These are phyloP conservation scores for Leptura quadrifasciata DNA, from an alignment of 2,888 invertebrate genomes.

Conservation along the genomic window DNA sequence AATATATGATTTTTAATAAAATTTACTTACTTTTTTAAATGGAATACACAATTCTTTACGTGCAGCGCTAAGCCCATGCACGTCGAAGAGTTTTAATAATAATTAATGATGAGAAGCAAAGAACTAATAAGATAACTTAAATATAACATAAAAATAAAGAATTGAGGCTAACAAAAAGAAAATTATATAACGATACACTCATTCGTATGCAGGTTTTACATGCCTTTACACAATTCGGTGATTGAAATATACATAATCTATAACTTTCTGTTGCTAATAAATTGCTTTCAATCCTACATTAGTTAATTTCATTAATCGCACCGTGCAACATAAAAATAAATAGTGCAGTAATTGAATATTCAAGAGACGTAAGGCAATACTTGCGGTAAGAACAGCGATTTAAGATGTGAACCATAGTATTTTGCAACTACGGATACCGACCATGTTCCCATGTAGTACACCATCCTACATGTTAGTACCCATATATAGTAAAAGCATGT, in stretches of 20 bases:
- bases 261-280: background rate
- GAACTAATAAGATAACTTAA: too few species aligned
- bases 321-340: background rate
- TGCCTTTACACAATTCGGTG: background rate
- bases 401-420: background rate
- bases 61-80: too few species aligned
- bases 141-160: too few species aligned
- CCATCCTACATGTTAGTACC: background rate
- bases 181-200: too few species aligned
- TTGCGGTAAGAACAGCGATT: background rate
- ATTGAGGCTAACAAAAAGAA: too few species aligned
- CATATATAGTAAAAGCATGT: conserved; percentile 1
- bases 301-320: background rate
- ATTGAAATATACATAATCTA: background rate
- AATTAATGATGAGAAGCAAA: too few species aligned
- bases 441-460: background rate
- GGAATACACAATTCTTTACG: too few species aligned
- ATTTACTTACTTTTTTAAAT: too few species aligned
- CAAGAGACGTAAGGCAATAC: background rate
- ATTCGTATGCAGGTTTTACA: too few species aligned
- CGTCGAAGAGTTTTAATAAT: too few species aligned
- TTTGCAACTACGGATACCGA: background rate
- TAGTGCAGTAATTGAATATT: background rate
- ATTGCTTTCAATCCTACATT: background rate
- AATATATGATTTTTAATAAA: too few species aligned